Evolutionary conservation across 2,113 vertebrate species (phyloP), one percentile per base, ranked within the genome.

Genomic region (Ptilorrhoa leucosticta): DNA sequence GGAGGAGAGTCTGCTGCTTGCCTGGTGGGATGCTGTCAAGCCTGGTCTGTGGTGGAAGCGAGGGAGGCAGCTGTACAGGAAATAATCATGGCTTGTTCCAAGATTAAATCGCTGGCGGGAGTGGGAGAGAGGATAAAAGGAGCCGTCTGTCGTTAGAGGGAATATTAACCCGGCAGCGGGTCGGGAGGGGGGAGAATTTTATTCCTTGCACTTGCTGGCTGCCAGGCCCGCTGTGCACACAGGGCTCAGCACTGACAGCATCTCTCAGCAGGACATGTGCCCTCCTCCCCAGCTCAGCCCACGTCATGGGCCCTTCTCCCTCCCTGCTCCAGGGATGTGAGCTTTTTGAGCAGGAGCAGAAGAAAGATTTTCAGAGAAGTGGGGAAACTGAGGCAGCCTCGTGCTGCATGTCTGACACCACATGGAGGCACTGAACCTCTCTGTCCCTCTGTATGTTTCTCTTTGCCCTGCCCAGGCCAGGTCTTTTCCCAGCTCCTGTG

Each of bases 81-180:
- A 97, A 97, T 96, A 96, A 97, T 96, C 96, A 90, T 0, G 22
- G 77, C 83, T 96, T 95, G 95, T 97, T 97, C 94, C 87, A 94
- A 97, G 97, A 97, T 97, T 95, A 97, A 97, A 97, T 95, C 90
- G 93, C 94, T 96, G 96, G 91, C 75, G 20, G 85, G 97, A 93
- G 94, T 3, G 10, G 1, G 51, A 66, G 93, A 95, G 89, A 89
- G 97, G 95, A 96, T 97, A 96, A 96, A 96, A 97, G 96, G 95
- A 96, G 90, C 87, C 64, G 91, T 97, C 97, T 97, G 97, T 97
- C 96, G 61, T 97, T 96, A 95, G 60, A 91, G 78, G 71, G 94
- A 95, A 97, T 97, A 97, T 97, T 97, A 97, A 97, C 92, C 90
- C 64, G 0, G 57, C 88, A 61, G 75, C 2, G 4, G 56, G n/a